phyloP scores from a whole-genome alignment of 2,113 vertebrate species.

The Prionailurus viverrinus region DNA sequence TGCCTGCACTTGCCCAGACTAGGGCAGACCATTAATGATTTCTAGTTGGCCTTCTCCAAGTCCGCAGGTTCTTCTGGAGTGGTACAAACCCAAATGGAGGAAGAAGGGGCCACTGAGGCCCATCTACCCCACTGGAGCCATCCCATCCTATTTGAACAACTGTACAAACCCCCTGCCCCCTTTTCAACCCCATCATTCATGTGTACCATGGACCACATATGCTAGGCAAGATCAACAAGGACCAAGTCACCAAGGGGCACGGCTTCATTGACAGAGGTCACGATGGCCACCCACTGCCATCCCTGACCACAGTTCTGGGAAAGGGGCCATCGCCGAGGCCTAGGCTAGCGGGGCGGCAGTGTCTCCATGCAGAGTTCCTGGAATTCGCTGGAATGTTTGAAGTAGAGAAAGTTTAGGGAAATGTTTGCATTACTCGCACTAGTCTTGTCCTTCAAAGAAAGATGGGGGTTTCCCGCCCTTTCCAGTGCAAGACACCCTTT shows the following conservation, averaged over 20 bases:
- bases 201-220: neutral
- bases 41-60: neutral
- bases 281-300: neutral
- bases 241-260: neutral
- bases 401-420: slow-evolving; percentile 37
- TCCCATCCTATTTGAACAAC: neutral
- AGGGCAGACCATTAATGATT: neutral
- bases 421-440: slow-evolving; percentile 36
- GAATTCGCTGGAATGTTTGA: slow-evolving; percentile 50
- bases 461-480: slow-evolving; percentile 1
- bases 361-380: slow-evolving; percentile 18
- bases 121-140: neutral
- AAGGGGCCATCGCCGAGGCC: neutral
- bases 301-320: slow-evolving; percentile 45
- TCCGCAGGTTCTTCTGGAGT: neutral
- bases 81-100: neutral
- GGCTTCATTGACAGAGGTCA: slow-evolving; percentile 20
- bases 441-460: slow-evolving; percentile 13
- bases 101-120: neutral
- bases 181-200: neutral
- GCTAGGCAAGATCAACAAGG: slow-evolving; percentile 41
- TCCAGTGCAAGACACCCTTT: slow-evolving; percentile 19
- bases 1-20: neutral
- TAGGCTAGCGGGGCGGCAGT: neutral
- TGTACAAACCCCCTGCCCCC: neutral